Conservation (phyloP, 1,140 invertebrate species). For the Campoletis sonorensis region DNA sequence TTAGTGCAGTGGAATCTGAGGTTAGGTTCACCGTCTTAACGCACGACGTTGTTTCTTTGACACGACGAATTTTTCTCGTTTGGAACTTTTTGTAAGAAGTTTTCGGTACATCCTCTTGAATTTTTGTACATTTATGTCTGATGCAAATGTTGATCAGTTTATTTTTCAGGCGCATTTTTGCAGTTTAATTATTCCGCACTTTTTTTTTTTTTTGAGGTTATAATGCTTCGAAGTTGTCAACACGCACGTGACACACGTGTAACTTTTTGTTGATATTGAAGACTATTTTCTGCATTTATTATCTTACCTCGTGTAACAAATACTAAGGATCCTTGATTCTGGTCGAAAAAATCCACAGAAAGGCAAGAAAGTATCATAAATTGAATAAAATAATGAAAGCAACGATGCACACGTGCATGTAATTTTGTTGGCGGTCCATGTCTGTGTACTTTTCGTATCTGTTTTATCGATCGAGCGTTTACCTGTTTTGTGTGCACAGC, state of each 20-base stretch:
- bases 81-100: conserved; percentile 24
- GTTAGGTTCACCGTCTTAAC: conserved; percentile 39
- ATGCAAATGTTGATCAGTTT: conserved; percentile 52
- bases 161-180: conserved; percentile 48
- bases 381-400: conserved; percentile 53
- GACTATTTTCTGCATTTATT: background rate
- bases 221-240: conserved; percentile 30
- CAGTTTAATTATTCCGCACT: background rate
- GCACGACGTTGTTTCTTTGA: conserved; percentile 24
- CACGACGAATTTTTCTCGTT: conserved; percentile 28
- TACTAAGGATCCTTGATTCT: conserved; percentile 41
- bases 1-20: conserved; percentile 21
- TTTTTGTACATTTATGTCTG: conserved; percentile 47
- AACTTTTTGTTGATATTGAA: background rate
- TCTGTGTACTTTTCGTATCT: conserved; percentile 6
- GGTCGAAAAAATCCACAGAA: conserved; percentile 52
- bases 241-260: conserved; percentile 35
- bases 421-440: conserved; percentile 50
- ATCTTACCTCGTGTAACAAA: conserved; percentile 25
- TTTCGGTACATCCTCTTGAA: background rate
- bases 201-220: conserved; percentile 41
- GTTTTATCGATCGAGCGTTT: conserved; percentile 25
- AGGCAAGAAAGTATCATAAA: conserved; percentile 54
- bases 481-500: background rate
- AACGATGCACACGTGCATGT: conserved; percentile 49